Evolutionary conservation across 2,888 invertebrate genomes (phyloP).

Genomic region (Morpho achilles): DNA sequence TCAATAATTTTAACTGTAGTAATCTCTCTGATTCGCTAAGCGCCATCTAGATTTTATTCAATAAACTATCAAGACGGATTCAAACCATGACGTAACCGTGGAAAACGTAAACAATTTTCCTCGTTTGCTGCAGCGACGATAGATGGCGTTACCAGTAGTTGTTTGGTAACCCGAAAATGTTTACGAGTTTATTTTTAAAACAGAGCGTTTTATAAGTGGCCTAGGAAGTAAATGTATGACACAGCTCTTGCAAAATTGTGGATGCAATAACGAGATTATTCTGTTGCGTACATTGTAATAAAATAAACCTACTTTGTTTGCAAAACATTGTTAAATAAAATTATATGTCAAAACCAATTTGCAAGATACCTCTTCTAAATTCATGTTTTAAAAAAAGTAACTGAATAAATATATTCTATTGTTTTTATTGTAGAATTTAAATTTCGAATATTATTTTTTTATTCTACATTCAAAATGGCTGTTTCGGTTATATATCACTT

Average conservation of each 20-base stretch:
- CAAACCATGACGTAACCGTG: constrained; percentile 28
- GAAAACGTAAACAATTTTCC: constrained; percentile 41
- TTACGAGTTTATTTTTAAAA: constrained; percentile 69
- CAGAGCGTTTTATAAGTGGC: constrained; percentile 70
- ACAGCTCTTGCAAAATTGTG: constrained; percentile 43
- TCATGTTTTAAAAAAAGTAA: neutral
- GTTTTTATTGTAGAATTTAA: too few relatives aligned
- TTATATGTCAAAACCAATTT: neutral
- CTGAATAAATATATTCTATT: neutral
- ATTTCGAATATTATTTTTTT: too few relatives aligned
- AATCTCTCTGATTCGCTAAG: neutral
- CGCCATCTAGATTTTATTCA: constrained; percentile 37
- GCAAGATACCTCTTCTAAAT: neutral
- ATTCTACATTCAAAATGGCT: too few relatives aligned
- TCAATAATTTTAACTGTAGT: too few relatives aligned
- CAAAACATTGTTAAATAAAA: neutral
- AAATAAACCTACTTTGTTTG: constrained; percentile 1
- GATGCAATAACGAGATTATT: constrained; percentile 45
- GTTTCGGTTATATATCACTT: too few relatives aligned
- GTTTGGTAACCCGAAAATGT: constrained; percentile 18
- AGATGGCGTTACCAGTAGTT: constrained; percentile 51
- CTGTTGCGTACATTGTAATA: constrained; percentile 22
- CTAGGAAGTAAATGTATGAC: constrained; percentile 59
- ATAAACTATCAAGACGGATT: constrained; percentile 24
- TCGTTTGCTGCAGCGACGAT: constrained; percentile 31